Conservation (phyloP, 2,113 vertebrate species). For the Helogale parvula region DNA sequence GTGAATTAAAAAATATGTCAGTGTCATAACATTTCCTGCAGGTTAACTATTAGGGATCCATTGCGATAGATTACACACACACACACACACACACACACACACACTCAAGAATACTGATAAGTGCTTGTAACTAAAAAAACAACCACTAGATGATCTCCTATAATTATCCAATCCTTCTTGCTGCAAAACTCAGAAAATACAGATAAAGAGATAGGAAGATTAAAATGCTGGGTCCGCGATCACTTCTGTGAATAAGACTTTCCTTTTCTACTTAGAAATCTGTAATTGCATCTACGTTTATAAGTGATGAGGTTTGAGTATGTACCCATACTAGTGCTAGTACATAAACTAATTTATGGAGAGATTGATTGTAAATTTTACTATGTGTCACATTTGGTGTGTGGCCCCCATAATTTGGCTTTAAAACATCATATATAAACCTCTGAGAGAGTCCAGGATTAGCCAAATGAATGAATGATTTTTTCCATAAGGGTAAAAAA, state of each 20-base stretch:
- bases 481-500: slow-evolving; percentile 15
- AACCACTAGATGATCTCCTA: background rate
- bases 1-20: background rate
- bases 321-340: background rate
- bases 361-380: background rate
- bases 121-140: background rate
- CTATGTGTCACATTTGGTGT: slow-evolving; percentile 13
- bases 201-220: background rate
- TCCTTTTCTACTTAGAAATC: background rate
- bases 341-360: background rate
- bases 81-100: background rate
- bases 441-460: background rate
- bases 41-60: background rate
- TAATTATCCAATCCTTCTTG: background rate
- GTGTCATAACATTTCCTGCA: background rate
- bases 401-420: background rate
- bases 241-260: background rate
- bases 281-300: background rate
- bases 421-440: background rate
- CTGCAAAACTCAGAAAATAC: slow-evolving; percentile 17
- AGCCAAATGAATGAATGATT: background rate
- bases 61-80: background rate
- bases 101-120: background rate
- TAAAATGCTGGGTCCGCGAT: background rate
- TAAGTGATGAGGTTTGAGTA: background rate